Percentiles rank a stretch among this genome's conserved stretches.
phyloP scores from a whole-genome alignment of 2,113 vertebrate species.

The Sander lucioperca region DNA sequence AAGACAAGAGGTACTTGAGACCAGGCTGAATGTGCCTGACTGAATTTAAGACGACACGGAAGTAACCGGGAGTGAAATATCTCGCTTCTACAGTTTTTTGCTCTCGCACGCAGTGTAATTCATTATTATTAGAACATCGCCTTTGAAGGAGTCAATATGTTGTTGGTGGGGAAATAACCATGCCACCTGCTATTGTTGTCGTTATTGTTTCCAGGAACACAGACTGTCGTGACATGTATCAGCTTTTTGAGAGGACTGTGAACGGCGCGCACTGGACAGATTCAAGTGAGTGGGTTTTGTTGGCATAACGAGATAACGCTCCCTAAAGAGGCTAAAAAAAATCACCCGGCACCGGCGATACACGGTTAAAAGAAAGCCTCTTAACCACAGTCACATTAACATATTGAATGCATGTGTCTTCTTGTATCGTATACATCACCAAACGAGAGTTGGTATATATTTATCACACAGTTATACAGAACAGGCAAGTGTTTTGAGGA shows the following conservation, averaged over 20 bases:
- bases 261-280: conserved; percentile 40
- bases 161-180: conserved; percentile 16
- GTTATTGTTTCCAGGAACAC: conserved; percentile 60
- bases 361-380: conserved; percentile 40
- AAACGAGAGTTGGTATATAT: accelerated
- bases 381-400: neutral
- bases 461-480: neutral
- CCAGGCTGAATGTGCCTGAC: neutral
- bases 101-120: conserved; percentile 53
- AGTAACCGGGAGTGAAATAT: conserved; percentile 41
- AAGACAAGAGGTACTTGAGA: neutral
- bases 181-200: conserved; percentile 51
- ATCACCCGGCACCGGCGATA: conserved; percentile 20
- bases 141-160: conserved; percentile 67
- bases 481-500: conserved; percentile 32
- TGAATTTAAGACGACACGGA: conserved; percentile 54
- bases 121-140: conserved; percentile 82
- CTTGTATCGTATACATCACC: accelerated
- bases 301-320: conserved; percentile 48
- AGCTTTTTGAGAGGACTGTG: conserved; percentile 35
- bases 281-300: conserved; percentile 64
- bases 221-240: conserved; percentile 49
- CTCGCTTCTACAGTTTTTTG: conserved; percentile 21
- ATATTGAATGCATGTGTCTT: neutral
- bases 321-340: conserved; percentile 44